Percentiles rank a stretch among this genome's conserved stretches.
Conservation (phyloP, 2,113 vertebrate species). For the Procavia capensis region DNA sequence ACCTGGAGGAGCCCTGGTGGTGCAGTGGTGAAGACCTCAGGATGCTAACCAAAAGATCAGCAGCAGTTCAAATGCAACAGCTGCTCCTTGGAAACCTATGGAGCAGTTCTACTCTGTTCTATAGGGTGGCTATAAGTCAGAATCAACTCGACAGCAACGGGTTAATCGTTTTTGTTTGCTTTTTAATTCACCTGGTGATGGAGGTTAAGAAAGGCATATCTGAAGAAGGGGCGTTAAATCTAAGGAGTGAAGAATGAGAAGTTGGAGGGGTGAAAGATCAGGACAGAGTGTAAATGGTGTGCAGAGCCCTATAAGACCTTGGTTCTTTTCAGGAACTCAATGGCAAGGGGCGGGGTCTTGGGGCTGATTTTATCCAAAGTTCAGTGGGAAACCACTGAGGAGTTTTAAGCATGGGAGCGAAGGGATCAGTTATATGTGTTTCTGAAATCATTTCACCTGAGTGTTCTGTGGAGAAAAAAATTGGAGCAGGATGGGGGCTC, state of each 20-base stretch:
- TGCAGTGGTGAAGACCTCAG: too few relatives aligned
- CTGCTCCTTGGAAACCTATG: too few relatives aligned
- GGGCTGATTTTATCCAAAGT: conserved; percentile 28
- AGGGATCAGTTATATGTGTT: not conserved
- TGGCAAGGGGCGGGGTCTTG: not conserved
- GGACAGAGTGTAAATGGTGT: not conserved
- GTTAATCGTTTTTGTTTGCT: too few relatives aligned
- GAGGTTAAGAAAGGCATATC: conserved; percentile 29
- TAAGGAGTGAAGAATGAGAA: conserved; percentile 25
- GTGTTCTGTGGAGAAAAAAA: conserved; percentile 12
- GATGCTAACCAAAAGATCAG: too few relatives aligned
- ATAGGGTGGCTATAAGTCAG: too few relatives aligned
- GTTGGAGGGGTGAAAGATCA: not conserved
- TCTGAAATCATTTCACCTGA: not conserved
- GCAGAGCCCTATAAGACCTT: not conserved
- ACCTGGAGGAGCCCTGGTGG: not conserved
- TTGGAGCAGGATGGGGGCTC: not conserved
- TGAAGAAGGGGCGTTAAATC: conserved; percentile 6
- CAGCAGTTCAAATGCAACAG: too few relatives aligned
- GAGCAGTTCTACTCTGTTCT: too few relatives aligned
- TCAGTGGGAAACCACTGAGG: not conserved
- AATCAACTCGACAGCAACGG: too few relatives aligned
- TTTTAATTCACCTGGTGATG: not conserved
- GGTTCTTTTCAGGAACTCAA: conserved; percentile 32
- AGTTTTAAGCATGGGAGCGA: not conserved